Conservation (phyloP, 2,888 invertebrate species). For the Dolichomitus sp. region DNA sequence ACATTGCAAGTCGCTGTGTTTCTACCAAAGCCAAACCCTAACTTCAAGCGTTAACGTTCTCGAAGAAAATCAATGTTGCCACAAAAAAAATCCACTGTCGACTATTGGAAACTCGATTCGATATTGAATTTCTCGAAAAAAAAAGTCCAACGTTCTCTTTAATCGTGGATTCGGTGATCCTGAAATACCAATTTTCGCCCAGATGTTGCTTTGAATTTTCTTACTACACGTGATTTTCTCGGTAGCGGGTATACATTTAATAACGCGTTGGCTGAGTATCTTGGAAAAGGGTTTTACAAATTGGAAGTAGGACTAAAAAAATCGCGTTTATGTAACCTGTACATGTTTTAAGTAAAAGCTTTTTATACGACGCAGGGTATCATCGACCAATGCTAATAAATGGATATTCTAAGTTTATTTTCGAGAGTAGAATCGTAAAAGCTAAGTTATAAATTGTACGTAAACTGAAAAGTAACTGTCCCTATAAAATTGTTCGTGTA, state of each 20-base stretch:
- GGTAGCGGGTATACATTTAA: neutral
- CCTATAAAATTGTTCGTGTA: too few relatives aligned
- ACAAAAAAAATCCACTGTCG: neutral
- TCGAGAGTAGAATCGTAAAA: too few relatives aligned
- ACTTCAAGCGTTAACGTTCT: neutral
- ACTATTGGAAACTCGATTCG: neutral
- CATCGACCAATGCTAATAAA: too few relatives aligned
- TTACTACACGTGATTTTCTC: neutral
- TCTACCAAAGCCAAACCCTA: neutral
- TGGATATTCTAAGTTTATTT: too few relatives aligned
- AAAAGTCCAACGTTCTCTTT: neutral
- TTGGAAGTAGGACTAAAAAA: neutral
- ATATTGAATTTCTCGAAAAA: neutral
- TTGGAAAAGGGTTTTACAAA: neutral
- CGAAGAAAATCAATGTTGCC: conserved; percentile 3
- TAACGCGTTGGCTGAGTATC: neutral
- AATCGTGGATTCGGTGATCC: neutral
- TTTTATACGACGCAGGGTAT: too few relatives aligned
- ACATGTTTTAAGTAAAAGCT: too few relatives aligned
- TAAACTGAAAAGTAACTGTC: too few relatives aligned
- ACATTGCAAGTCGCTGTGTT: neutral
- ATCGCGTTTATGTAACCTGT: too few relatives aligned
- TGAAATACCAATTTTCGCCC: neutral
- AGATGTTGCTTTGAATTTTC: neutral
- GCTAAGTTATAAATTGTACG: too few relatives aligned